These are phyloP conservation scores for Lacerta bilineata DNA, from an alignment of 2,797 vertebrate genomes.

Conservation along the genomic window DNA sequence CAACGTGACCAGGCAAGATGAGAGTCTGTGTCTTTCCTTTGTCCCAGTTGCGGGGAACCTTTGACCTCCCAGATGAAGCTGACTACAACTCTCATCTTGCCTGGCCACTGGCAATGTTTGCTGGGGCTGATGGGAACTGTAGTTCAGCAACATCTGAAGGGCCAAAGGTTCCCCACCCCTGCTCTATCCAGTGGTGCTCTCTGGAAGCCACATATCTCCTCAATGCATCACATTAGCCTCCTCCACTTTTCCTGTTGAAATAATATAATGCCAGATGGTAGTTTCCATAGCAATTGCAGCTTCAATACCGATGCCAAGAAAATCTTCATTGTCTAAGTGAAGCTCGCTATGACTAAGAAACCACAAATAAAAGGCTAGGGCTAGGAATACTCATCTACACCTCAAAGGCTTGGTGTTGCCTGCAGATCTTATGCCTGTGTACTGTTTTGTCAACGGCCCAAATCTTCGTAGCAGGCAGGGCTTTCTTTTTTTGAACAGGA, in stretches of 20 bases:
- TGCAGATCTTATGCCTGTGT: neutral
- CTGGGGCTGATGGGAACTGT: too few relatives aligned
- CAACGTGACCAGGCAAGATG: too few relatives aligned
- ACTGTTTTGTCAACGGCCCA: neutral
- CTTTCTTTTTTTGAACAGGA: too few relatives aligned
- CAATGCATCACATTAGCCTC: too few relatives aligned
- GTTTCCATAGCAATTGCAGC: neutral
- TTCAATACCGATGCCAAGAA: neutral
- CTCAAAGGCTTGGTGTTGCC: neutral
- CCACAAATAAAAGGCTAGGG: neutral
- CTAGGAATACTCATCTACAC: neutral
- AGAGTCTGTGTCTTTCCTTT: neutral
- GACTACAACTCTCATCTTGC: too few relatives aligned
- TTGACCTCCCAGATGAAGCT: too few relatives aligned
- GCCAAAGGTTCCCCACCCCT: too few relatives aligned
- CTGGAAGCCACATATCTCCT: neutral
- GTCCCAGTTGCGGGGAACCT: too few relatives aligned
- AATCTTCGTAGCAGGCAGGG: neutral
- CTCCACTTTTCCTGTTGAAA: neutral
- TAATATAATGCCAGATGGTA: too few relatives aligned
- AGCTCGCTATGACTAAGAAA: too few relatives aligned
- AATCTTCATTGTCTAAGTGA: neutral
- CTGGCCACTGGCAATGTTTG: too few relatives aligned
- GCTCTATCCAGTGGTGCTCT: neutral
- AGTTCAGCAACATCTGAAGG: too few relatives aligned